A percentile compares a stretch with the other conserved stretches of the same genome.
These are phyloP conservation scores for Zosterops borbonicus DNA, from an alignment of 2,113 vertebrate species.

Conservation along the genomic window DNA sequence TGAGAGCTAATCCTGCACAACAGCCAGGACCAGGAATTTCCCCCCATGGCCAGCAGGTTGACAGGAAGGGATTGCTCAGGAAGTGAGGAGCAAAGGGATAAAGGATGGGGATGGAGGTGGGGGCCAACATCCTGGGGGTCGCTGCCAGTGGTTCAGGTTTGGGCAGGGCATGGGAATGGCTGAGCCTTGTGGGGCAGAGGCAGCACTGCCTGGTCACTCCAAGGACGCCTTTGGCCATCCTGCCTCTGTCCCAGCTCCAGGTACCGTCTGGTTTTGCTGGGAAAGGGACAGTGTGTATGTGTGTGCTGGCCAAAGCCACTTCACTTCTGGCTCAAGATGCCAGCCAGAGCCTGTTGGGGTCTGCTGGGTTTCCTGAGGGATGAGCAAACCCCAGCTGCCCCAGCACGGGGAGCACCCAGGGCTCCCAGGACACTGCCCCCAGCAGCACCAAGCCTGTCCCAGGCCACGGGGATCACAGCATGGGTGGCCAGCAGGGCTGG, in stretches of 20 bases:
- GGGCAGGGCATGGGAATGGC: background rate
- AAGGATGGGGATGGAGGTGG: background rate
- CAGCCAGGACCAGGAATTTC: background rate
- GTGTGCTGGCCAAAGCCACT: background rate
- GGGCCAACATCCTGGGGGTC: background rate
- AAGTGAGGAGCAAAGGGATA: background rate
- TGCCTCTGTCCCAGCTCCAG: background rate
- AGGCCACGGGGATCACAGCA: accelerated
- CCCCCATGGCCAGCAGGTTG: background rate
- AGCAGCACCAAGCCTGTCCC: background rate
- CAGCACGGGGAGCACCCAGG: accelerated
- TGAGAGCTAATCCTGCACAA: background rate
- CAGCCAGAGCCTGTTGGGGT: background rate
- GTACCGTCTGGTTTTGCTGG: background rate
- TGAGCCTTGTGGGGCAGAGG: background rate
- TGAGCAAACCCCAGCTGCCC: background rate
- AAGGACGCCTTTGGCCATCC: background rate
- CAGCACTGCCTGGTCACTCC: accelerated
- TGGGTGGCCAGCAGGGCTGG: background rate
- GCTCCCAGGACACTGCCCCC: accelerated
- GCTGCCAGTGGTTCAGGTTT: background rate
- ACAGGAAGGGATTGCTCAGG: background rate
- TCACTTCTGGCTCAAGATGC: background rate
- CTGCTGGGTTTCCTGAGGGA: background rate
- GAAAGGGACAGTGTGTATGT: background rate